Evolutionary conservation across 2,888 invertebrate genomes (phyloP), one percentile per base, ranked within the genome.

Genomic region (Carpatolechia fugitivella): DNA sequence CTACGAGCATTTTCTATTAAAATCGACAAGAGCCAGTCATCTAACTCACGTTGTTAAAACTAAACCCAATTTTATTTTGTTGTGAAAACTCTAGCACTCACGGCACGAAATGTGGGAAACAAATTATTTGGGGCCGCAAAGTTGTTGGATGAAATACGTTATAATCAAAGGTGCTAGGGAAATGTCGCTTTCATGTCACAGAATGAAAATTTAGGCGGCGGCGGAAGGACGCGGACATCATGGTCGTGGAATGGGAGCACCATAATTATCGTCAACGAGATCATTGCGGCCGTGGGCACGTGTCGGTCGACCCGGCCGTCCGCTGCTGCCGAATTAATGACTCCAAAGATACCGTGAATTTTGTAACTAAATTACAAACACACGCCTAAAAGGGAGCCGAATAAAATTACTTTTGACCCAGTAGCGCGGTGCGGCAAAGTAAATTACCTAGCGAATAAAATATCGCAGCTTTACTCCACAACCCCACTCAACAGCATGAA

Each of bases 201-300:
- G 31, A 16, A 49, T 49, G 31, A 24, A 33, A 35, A 49, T 20
- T 49, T 18, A 18, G 6, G 24, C 51, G 38, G 24, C 51, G 38
- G 51, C 35, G 40, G 49, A 20, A 35, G 49, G 49, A 31, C 16
- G 48, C 31, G 56, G 54, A 13, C 53, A 33, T 53, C 46, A 18
- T 44, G 54, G 20, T 49, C 14, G 29, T 35, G 55, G 57, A 59
- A 57, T 56, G 61, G 54, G 59, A 57, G 46, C 59, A 52, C 36
- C 52, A 54, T 51, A 59, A 56, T 60, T 59, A 60, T 58, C 56
- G 53, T 51, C 57, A 55, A 59, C 52, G 55, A 59, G 52, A 53
- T 53, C 48, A 49, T 54, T 47, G 49, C 54, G 57, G 54, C 49
- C n/a, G 24, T 10, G 31, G 6, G 29, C 36, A 29, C 20, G 30